Base-by-base conservation (phyloP, 2,113 vertebrate species). In the Tursiops truncatus region DNA sequence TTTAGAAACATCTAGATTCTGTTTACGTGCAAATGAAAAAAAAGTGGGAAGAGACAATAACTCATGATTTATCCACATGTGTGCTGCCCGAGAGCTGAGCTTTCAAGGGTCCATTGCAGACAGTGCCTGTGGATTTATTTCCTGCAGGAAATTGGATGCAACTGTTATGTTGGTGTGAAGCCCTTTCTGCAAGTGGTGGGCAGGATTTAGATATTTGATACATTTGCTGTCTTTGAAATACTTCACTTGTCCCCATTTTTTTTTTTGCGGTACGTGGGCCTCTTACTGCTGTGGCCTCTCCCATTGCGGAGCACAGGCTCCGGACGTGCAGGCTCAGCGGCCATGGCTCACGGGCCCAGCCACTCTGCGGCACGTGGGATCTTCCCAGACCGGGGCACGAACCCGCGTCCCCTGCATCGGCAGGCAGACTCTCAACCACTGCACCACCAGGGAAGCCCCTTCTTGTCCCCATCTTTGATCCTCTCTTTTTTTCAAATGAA, bases 1-100 rank as follows among this genome's bases (percentile, higher is more conserved):
- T 76, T 60, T 31, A 63, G 90, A 81, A 67, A 73, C 8, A 73
- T 94, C 94, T 94, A 95, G 97, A 89, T 96, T 96, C 93, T 93
- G n/a, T 93, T 44, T 0, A 31, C 33, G 0, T 62, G 68, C 74
- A 94, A 95, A n/a, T 90, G 94, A 83, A 47, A 92, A 94, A 41
- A 91, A 92, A 92, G 97, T 97, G 74, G 96, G 90, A 94, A 91
- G 84, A 33, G 41, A 26, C 2, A 1, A 3, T 5, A 33, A 8
- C 38, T 38, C 33, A 0, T 0, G 8, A 47, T 38, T 63, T n/a
- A 20, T 7, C 4, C 13, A 15, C n/a, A 5, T 1, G 33, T 2
- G 0, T 8, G 58, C 4, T 5, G n/a, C 60, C 4, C 33, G 47
- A 58, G 25, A 38, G 71, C 53, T 13, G 31, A 62, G 38, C 13